These are phyloP conservation scores for Chesias legatella DNA, from an alignment of 2,888 invertebrate genomes.

Conservation along the genomic window DNA sequence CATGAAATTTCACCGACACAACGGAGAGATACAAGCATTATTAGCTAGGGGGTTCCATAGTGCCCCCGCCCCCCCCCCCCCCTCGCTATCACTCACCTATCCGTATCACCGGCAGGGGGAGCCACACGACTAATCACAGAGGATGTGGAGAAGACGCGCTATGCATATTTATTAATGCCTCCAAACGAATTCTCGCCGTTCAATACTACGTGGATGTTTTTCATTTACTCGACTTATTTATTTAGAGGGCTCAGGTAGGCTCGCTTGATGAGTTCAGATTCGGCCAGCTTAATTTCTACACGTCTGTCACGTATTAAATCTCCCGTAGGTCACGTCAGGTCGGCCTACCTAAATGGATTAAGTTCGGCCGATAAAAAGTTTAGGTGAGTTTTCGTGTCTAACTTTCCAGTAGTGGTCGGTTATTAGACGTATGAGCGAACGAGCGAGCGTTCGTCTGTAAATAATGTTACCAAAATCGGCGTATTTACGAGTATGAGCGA, in stretches of 20 bases:
- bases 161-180: slow-evolving; percentile 78
- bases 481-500: slow-evolving; percentile 51
- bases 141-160: slow-evolving; percentile 77
- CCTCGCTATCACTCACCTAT: slow-evolving; percentile 78
- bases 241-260: slow-evolving; percentile 68
- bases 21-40: slow-evolving; percentile 69
- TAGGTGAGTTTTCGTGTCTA: slow-evolving; percentile 26
- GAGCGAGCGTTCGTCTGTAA: slow-evolving; percentile 40
- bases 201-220: slow-evolving; percentile 70
- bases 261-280: slow-evolving; percentile 76
- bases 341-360: slow-evolving; percentile 47
- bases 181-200: slow-evolving; percentile 70
- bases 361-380: slow-evolving; percentile 41
- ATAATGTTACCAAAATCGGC: slow-evolving; percentile 48
- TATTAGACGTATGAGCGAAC: slow-evolving; percentile 29
- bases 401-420: slow-evolving; percentile 21
- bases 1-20: slow-evolving; percentile 73
- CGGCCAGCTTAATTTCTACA: slow-evolving; percentile 63
- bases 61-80: no score
- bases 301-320: slow-evolving; percentile 44
- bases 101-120: slow-evolving; percentile 61
- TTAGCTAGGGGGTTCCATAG: slow-evolving; percentile 72
- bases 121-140: slow-evolving; percentile 76
- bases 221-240: slow-evolving; percentile 74
- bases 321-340: slow-evolving; percentile 55